Base-by-base conservation (phyloP, 2,888 invertebrate genomes). In the Atethmia centrago region DNA sequence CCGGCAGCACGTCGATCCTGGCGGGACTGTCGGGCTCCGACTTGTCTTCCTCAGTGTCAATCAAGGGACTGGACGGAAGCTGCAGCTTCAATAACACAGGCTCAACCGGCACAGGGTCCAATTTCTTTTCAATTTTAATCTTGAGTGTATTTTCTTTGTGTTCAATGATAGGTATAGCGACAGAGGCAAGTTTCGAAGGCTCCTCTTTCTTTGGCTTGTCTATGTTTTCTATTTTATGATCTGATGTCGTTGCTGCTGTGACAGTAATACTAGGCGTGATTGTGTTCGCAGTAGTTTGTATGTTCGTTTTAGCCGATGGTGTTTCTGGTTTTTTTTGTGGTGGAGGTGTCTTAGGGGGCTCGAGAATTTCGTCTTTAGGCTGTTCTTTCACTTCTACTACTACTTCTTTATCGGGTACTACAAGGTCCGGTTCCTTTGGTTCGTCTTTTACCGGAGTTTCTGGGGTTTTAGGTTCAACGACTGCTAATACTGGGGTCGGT, bases 1-100 rank as follows among this genome's bases (percentile, higher is more conserved):
- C 96, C 0, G 96, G 96, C n/a, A 96, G 81, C 0, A 95, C 95
- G 81, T 96, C 96, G 14, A 95, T 93, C n/a, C 96, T 88, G 25
- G 95, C 94, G 2, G 95, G 95, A 85, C 96, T 96, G 73, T 96
- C 96, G 0, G 96, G 96, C 80, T 96, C 96, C 0, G 95, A 96
- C 82, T 96, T 96, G 64, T 95, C 95, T 85, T 96, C 96, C 80
- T 96, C 96, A 0, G 96, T 95, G 67, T 96, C 96, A 53, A 95
- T 91, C 12, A 94, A 89, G n/a, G 95, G 95, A 81, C 95, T 96
- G 4, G 95, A 93, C 9, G 94, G 95, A 25, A 90, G 91, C 76
- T 94, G 94, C 53, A 95, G 61, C 82, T 91, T 93, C 4, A 91
- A 79, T 28, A 90, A 80, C 12, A 83, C 79, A 5, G 90, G 90